Evolutionary conservation across 2,797 vertebrate species (phyloP), one percentile per base, ranked within the genome.

Genomic region (Bradypodion ventrale): DNA sequence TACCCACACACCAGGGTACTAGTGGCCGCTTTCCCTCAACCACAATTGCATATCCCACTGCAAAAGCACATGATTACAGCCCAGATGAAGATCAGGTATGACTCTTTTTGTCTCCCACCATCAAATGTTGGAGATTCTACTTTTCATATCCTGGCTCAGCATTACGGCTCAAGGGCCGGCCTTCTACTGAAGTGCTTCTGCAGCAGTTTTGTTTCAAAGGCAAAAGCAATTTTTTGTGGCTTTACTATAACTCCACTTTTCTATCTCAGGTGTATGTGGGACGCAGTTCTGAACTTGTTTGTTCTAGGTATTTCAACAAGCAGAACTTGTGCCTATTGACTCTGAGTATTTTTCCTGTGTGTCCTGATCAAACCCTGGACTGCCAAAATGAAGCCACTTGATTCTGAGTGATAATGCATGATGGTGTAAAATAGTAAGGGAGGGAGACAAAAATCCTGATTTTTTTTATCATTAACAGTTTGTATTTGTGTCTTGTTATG

Each of bases 41-140:
- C 2, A 96, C 96, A 9, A 82, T 92, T 9, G 85, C 95, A 42
- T 97, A 97, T 15, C 52, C 95, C 21, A 96, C 96, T 88, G 87
- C 94, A 91, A 98, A 98, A 92, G 90, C 95, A 40, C 93, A 86
- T n/a, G 94, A 96, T 56, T 97, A 96, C 93, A 92, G 93, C 80
- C 94, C 96, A 0, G 93, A 96, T 1, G 96, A 96, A 74, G 87
- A 94, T 83, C 96, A 96, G 97, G 98, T 99, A 95, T 5, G 19
- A 29, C 6, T n/a, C 5, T 15, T 1, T 5, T 3, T 82, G n/a
- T 60, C 70, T 37, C 7, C 0, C 4, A 60, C 78, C 83, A 29
- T 25, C 79, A 60, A 72, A 19, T 19, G 19, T 66, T 60, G 42
- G 19, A 8, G 63, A 32, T 59, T 19, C 32, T 56, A 63, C 32